Evolutionary conservation across 2,888 invertebrate species (phyloP), one percentile per base, ranked within the genome.

Genomic region (Scaptomyza polygonia): DNA sequence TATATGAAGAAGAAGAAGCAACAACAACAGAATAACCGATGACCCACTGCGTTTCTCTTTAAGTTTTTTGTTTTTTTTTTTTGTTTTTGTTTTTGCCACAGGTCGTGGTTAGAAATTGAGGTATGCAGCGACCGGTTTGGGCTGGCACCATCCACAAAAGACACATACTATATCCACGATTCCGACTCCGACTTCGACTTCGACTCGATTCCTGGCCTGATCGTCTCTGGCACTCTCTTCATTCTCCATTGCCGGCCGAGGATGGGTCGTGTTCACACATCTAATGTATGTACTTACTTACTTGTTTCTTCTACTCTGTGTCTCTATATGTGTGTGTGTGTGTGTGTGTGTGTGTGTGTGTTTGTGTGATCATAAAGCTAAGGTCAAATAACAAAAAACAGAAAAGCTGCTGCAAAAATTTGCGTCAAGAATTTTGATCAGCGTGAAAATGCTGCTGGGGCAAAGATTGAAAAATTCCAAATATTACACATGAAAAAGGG

Each of bases 41-140:
- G 89, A 89, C 88, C 86, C 89, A 86, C 89, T 89, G 89, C 75
- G 84, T 81, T 83, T 77, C 78, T 77, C 73, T 78, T 86, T 39
- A 39, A 16, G 4, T 9, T 14, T 14, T 14, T 36, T 14, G n/a
- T n/a, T 32, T 32, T 32, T 32, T 1, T 66, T 75, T 56, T 53
- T 77, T 25, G 25, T 5, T 25, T 62, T 71, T 73, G 70, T 67
- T 71, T 73, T 72, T 67, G 72, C 79, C 70, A 81, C 87, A 87
- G 87, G 87, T 83, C 87, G 87, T 87, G 86, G 87, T 73, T 85
- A 79, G 83, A 81, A 87, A 83, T 87, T 82, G 88, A 85, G 82
- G 88, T 84, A 85, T 77, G 83, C 83, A 67, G 45, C 84, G 82
- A 87, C 83, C 83, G 86, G 83, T 87, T 87, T 87, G 79, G 83